Evolutionary conservation across 1,140 invertebrate genomes (phyloP).

Genomic region (Pantala flavescens): DNA sequence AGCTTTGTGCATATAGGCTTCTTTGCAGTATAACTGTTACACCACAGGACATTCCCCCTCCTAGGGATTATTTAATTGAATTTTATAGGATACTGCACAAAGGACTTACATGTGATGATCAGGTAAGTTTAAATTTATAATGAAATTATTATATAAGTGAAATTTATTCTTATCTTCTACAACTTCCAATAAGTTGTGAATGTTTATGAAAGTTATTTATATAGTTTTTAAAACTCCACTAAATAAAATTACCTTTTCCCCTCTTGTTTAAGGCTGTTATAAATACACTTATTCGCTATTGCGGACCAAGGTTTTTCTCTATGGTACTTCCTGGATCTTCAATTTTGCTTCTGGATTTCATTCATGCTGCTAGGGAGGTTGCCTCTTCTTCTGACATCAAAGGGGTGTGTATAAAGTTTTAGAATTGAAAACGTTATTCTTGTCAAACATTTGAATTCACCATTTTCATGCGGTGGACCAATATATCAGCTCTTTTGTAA

Average conservation of each 20-base stretch:
- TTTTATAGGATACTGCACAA: constrained; percentile 83
- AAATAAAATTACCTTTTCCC: too few relatives aligned
- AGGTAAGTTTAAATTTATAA: constrained; percentile 34
- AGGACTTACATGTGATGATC: constrained; percentile 47
- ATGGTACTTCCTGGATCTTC: constrained; percentile 79
- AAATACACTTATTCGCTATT: constrained; percentile 53
- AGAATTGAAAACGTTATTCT: constrained; percentile 13
- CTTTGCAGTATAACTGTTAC: constrained; percentile 61
- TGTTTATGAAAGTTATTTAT: too few relatives aligned
- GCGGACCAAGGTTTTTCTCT: constrained; percentile 76
- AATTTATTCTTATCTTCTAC: too few relatives aligned
- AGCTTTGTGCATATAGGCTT: constrained; percentile 65
- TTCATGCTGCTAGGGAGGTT: constrained; percentile 79
- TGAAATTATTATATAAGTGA: too few relatives aligned
- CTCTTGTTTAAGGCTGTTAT: constrained; percentile 32
- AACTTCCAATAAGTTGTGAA: too few relatives aligned
- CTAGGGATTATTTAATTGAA: constrained; percentile 63
- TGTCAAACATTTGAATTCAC: too few relatives aligned
- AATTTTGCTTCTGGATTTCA: constrained; percentile 76
- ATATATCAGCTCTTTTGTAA: background rate
- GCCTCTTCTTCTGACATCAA: constrained; percentile 70
- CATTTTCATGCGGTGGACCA: too few relatives aligned
- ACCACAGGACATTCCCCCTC: constrained; percentile 43
- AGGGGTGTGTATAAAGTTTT: constrained; percentile 27
- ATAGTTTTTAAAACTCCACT: too few relatives aligned